A percentile compares a stretch with the other conserved stretches of the same genome.
These are phyloP conservation scores for Trichonephila clavata DNA, from an alignment of 1,140 invertebrate species.

Conservation along the genomic window DNA sequence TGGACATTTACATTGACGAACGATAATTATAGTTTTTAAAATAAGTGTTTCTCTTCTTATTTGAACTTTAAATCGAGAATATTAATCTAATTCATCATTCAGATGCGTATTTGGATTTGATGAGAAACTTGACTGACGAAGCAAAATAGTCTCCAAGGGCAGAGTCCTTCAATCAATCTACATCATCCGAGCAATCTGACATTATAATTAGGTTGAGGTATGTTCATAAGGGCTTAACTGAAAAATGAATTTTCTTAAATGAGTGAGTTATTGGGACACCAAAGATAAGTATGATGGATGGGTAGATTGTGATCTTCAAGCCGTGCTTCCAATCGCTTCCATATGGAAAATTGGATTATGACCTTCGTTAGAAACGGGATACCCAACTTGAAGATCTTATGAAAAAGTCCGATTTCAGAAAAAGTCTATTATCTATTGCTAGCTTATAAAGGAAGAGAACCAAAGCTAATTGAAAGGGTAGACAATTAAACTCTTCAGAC, in stretches of 20 bases:
- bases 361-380: neutral
- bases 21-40: no score
- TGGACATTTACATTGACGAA: no score
- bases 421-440: neutral
- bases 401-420: neutral
- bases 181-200: neutral
- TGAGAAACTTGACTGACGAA: neutral
- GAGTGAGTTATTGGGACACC: slow-evolving; percentile 5
- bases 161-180: slow-evolving; percentile 25
- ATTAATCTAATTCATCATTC: neutral
- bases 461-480: neutral
- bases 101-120: neutral
- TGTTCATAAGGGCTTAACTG: neutral
- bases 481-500: neutral
- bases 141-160: neutral
- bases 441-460: neutral
- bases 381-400: neutral
- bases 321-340: neutral
- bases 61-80: neutral
- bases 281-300: slow-evolving; percentile 38
- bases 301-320: neutral
- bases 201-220: slow-evolving; percentile 10
- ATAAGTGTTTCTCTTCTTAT: neutral
- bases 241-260: slow-evolving; percentile 23
- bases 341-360: slow-evolving; percentile 11